Conservation (phyloP, 2,797 vertebrate species). For the Novumbra hubbsi region DNA sequence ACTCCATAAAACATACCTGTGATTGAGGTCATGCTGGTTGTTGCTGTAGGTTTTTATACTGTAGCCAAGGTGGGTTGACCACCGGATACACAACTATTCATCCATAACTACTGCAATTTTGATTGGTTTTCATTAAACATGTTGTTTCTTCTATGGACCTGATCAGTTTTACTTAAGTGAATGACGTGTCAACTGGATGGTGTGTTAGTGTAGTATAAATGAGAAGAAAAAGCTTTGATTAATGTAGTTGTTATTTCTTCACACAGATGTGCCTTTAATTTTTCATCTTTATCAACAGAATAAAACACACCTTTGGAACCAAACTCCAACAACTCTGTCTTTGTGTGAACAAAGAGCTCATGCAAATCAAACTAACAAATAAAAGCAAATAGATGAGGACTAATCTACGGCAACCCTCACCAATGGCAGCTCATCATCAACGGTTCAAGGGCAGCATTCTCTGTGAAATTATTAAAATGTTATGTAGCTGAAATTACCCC, state of each 20-base stretch:
- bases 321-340: constrained; percentile 6
- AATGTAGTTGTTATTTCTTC: constrained; percentile 14
- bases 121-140: background rate
- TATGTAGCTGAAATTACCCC: background rate
- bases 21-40: too few species aligned
- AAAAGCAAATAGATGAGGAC: background rate
- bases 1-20: constrained; percentile 4
- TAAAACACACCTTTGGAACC: constrained; percentile 16
- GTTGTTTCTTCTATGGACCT: background rate
- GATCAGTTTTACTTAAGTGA: background rate
- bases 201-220: background rate
- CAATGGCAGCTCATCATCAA: constrained; percentile 36
- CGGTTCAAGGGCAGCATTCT: constrained; percentile 23
- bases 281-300: constrained; percentile 20
- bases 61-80: too few species aligned
- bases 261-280: constrained; percentile 4
- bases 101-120: too few species aligned
- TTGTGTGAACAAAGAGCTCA: constrained; percentile 22
- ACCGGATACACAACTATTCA: too few species aligned
- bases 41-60: too few species aligned
- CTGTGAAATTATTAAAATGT: background rate
- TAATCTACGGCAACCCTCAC: constrained; percentile 5
- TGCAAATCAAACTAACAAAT: constrained; percentile 13
- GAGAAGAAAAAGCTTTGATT: background rate
- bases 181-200: background rate